A percentile compares a stretch with the other conserved stretches of the same genome.
Evolutionary conservation across 2,113 vertebrate species (phyloP).

Genomic region (Nyctereutes procyonoides): DNA sequence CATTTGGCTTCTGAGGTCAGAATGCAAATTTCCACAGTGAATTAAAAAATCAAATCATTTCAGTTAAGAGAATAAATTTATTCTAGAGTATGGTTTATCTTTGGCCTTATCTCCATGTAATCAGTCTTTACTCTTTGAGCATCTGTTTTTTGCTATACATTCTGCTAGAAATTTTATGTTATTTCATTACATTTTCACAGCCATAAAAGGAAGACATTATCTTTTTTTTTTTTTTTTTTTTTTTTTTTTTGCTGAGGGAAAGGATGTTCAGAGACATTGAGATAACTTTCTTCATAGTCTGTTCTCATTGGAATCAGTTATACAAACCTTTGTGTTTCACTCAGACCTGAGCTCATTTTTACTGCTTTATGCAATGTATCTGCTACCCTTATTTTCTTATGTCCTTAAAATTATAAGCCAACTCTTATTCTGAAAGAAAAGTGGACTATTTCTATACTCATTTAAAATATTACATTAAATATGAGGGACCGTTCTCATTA

Average conservation of each 20-base stretch:
- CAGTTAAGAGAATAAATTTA: neutral
- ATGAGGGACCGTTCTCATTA: neutral
- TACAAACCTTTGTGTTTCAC: neutral
- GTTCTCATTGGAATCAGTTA: neutral
- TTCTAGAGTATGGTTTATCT: neutral
- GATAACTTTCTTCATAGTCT: neutral
- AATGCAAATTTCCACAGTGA: neutral
- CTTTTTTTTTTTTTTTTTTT: neutral
- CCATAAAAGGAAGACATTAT: neutral
- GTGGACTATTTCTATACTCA: neutral
- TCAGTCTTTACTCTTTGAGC: neutral
- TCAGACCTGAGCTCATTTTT: neutral
- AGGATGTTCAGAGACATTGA: neutral
- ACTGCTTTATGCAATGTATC: neutral
- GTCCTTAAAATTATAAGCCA: neutral
- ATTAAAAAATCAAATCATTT: constrained; percentile 21
- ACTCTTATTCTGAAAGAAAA: neutral
- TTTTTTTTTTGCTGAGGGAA: neutral
- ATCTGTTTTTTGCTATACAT: neutral
- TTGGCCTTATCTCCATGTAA: neutral
- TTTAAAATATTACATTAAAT: neutral
- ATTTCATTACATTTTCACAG: neutral
- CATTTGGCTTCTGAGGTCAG: neutral
- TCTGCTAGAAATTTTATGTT: neutral
- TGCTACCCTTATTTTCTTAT: neutral